A percentile compares a stretch with the other conserved stretches of the same genome.
These are phyloP conservation scores for Spinibarbus caldwelli DNA, from an alignment of 2,797 vertebrate genomes.

Conservation along the genomic window DNA sequence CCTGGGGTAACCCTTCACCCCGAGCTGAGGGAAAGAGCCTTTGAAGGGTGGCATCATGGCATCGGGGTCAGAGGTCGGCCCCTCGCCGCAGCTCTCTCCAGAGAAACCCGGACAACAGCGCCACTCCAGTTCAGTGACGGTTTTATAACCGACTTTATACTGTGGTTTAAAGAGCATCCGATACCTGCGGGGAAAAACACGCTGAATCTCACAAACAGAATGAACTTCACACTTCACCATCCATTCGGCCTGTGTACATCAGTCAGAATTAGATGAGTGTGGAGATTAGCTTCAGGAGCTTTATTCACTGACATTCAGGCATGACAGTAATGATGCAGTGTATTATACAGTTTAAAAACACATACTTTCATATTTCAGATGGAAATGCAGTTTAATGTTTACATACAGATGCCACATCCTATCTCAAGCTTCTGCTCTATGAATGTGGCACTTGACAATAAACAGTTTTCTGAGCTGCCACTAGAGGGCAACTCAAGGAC, in stretches of 20 bases:
- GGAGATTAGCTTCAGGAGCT: no score
- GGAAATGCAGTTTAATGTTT: not conserved
- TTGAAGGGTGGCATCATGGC: constrained; percentile 78
- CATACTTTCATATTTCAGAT: not conserved
- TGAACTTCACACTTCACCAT: not conserved
- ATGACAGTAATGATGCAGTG: not conserved
- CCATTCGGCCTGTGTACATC: no score
- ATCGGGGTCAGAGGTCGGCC: constrained; percentile 79
- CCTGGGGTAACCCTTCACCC: constrained; percentile 82
- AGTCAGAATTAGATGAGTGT: not conserved
- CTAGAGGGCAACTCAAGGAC: constrained; percentile 70
- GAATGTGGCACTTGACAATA: not conserved
- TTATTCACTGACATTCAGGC: not conserved
- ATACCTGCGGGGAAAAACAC: constrained; percentile 80
- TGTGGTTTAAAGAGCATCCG: constrained; percentile 90
- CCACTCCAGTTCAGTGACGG: constrained; percentile 93
- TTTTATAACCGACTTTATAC: constrained; percentile 93
- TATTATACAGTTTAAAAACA: not conserved
- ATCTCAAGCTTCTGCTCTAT: not conserved
- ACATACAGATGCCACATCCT: not conserved
- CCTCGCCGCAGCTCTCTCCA: constrained; percentile 88
- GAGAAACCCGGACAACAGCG: constrained; percentile 91
- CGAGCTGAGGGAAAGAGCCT: constrained; percentile 78
- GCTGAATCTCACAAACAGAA: not conserved
- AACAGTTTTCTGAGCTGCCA: constrained; percentile 49